Base-by-base conservation (phyloP, 2,888 invertebrate genomes). In the Mimumesa dahlbomi region DNA sequence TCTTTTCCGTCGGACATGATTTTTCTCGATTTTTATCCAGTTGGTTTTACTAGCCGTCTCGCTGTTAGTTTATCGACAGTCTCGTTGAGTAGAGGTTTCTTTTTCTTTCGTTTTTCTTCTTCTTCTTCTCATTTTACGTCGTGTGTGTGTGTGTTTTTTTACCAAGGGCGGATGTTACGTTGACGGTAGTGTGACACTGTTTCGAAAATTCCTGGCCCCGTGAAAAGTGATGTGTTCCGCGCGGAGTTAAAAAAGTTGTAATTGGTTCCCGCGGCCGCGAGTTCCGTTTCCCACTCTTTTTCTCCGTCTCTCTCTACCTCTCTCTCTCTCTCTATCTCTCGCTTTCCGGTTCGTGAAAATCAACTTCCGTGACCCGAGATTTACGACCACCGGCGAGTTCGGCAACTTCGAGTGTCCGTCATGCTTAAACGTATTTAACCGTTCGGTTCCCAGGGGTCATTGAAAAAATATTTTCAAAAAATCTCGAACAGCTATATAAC, bases 361-460 rank as follows among this genome's bases (percentile, higher is more conserved):
- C 43, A 22, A n/a, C 43, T 22, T 21, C 21, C 21, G 22, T 11
- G 22, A 22, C 2, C 11, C 11, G 29, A 29, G 14, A 9, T 18
- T 36, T 19, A n/a, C 18, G 36, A n/a, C 19, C 19, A 18, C n/a
- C 34, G 16, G 13, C 34, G 49, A 49, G 18, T 34, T 34, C 19
- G 19, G 49, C 19, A 49, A 49, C 21, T 49, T 49, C 6, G 11
- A 36, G n/a, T 36, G 36, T 31, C 34, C 49, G 6, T 49, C 36
- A 11, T 5, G 14, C n/a, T 18, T 5, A 5, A 48, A 14, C 6
- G 16, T 9, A 16, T 16, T 42, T 6, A 48, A 48, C 18, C 4
- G 13, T 29, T 31, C n/a, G n/a, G n/a, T n/a, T n/a, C n/a, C n/a
- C n/a, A n/a, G n/a, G n/a, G n/a, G n/a, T n/a, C n/a, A n/a, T n/a